These are phyloP conservation scores for Diaphora mendica DNA, from an alignment of 2,888 invertebrate genomes.

Conservation along the genomic window DNA sequence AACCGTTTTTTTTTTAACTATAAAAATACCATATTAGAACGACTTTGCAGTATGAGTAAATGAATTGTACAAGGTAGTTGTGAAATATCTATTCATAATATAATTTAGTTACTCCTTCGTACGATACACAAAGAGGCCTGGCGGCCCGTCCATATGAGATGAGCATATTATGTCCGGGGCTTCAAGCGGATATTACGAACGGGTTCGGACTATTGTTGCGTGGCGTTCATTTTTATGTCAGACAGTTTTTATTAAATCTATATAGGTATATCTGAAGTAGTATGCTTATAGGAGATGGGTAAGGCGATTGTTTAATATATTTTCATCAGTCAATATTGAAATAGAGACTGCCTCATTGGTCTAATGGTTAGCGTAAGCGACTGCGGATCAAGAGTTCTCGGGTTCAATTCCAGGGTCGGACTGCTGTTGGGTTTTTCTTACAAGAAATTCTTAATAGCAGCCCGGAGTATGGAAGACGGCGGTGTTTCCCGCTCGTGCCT, in stretches of 20 bases:
- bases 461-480: no score
- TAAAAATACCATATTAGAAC: background rate
- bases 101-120: background rate
- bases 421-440: no score
- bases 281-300: background rate
- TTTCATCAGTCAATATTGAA: background rate
- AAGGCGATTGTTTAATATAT: background rate
- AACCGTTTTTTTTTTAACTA: background rate
- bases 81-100: background rate
- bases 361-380: no score
- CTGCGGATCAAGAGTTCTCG: no score
- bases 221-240: background rate
- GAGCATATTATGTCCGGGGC: constrained; percentile 2
- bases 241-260: background rate
- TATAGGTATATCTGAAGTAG: background rate
- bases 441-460: no score
- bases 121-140: background rate
- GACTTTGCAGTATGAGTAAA: background rate
- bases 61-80: background rate
- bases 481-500: no score
- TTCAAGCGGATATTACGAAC: constrained; percentile 13
- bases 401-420: no score
- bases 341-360: no score
- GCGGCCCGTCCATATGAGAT: background rate
- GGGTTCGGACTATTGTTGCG: background rate